A percentile compares a stretch with the other conserved stretches of the same genome.
Evolutionary conservation across 2,888 invertebrate species (phyloP).

Genomic region (Brachylomia viminalis): DNA sequence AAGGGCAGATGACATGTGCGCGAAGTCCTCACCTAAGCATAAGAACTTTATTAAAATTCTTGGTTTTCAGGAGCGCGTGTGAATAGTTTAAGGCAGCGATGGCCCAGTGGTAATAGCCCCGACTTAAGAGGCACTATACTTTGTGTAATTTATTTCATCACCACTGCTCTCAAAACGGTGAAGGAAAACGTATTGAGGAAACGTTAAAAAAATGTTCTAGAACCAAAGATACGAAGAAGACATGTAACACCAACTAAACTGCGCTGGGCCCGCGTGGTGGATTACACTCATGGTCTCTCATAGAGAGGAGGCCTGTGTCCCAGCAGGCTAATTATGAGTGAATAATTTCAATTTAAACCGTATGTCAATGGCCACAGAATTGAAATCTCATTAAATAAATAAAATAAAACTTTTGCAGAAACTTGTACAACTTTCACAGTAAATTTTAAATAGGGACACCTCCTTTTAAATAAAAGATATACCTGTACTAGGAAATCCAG

Average conservation of each 20-base stretch:
- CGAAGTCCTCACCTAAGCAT: conserved; percentile 95
- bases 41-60: background rate
- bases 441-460: too few species aligned
- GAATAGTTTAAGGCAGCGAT: background rate
- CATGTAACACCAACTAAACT: background rate
- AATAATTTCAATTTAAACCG: background rate
- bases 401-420: too few species aligned
- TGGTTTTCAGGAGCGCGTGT: background rate
- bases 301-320: background rate
- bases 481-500: too few species aligned
- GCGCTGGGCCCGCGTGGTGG: background rate
- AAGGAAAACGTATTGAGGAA: background rate
- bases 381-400: too few species aligned
- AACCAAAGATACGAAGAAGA: background rate
- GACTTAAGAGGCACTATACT: background rate
- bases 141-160: background rate
- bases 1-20: conserved; percentile 97
- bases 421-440: too few species aligned
- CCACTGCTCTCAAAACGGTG: background rate
- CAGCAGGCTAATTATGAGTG: background rate
- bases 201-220: background rate
- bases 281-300: background rate
- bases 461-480: too few species aligned
- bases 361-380: background rate
- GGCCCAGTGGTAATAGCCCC: background rate